Conservation (phyloP, 1,140 invertebrate species). For the Delia radicum region DNA sequence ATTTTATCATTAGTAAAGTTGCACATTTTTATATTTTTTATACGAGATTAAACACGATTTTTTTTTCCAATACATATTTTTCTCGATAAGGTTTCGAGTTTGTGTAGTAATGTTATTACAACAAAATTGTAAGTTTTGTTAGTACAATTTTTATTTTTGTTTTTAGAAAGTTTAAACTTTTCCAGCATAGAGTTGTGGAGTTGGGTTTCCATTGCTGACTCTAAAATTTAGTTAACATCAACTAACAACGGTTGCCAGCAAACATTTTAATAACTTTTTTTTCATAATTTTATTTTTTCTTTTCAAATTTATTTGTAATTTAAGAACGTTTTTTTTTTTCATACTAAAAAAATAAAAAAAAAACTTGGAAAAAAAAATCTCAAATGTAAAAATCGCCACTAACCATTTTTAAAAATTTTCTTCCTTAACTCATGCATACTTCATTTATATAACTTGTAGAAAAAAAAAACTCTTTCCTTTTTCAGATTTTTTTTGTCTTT, state of each 20-base stretch:
- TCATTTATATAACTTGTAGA: background rate
- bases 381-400: background rate
- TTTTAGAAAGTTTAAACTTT: background rate
- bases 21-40: background rate
- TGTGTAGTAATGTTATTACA: background rate
- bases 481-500: background rate
- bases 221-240: background rate
- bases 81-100: no score
- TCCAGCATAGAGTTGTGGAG: background rate
- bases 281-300: background rate
- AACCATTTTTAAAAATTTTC: background rate
- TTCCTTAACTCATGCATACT: no score
- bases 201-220: background rate
- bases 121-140: background rate
- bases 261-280: background rate
- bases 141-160: background rate
- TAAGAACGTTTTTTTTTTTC: background rate
- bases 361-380: background rate
- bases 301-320: background rate
- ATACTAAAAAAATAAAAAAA: no score
- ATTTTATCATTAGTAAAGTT: background rate
- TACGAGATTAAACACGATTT: background rate
- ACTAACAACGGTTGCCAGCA: background rate
- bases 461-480: background rate
- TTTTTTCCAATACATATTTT: background rate